A percentile compares a stretch with the other conserved stretches of the same genome.
Evolutionary conservation across 2,888 invertebrate species (phyloP).

Genomic region (Hermaeophaga mercurialis): DNA sequence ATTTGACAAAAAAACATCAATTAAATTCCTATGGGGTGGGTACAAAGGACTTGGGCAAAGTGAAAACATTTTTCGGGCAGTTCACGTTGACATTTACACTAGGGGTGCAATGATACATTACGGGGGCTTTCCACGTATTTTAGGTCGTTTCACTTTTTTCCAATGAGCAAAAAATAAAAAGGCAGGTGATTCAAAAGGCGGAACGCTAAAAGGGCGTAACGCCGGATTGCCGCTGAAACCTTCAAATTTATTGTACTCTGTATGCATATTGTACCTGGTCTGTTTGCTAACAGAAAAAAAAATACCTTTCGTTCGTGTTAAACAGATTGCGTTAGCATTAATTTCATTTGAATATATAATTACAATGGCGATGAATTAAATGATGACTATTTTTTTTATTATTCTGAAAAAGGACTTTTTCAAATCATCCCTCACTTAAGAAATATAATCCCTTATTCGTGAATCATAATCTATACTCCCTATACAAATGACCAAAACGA

Average conservation of each 20-base stretch:
- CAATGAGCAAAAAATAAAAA: conserved; percentile 18
- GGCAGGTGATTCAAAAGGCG: conserved; percentile 19
- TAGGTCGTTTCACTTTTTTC: neutral
- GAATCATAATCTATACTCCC: too few species aligned
- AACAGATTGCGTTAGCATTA: too few species aligned
- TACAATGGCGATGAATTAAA: too few species aligned
- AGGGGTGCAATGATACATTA: conserved; percentile 24
- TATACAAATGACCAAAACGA: too few species aligned
- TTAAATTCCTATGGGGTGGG: conserved; percentile 12
- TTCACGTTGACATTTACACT: conserved; percentile 13
- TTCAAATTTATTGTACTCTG: conserved; percentile 1
- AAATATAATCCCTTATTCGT: too few species aligned
- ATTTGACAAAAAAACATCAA: conserved; percentile 18
- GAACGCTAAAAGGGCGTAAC: conserved; percentile 22
- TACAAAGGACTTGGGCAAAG: conserved; percentile 5
- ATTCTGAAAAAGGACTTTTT: too few species aligned
- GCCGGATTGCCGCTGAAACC: neutral
- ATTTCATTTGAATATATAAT: too few species aligned
- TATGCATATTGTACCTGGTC: neutral
- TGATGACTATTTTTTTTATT: too few species aligned
- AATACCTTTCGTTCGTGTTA: too few species aligned
- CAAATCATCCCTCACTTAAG: too few species aligned
- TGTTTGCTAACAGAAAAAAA: too few species aligned
- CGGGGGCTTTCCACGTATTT: neutral
- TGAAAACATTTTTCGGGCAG: conserved; percentile 22